Evolutionary conservation across 2,797 vertebrate species (phyloP).

Genomic region (Chaunax sp.): DNA sequence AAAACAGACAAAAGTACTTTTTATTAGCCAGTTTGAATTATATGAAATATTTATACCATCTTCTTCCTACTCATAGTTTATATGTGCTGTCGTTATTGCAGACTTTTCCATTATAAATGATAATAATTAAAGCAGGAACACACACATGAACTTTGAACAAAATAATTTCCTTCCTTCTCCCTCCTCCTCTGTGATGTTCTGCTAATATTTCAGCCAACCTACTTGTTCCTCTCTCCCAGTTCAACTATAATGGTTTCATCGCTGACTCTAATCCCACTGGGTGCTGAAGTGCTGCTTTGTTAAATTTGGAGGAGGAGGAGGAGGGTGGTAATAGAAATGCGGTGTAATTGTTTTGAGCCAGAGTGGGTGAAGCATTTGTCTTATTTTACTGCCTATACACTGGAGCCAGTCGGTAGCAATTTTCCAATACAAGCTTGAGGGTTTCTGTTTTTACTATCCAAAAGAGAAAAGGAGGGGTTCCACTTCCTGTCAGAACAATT

Average conservation of each 20-base stretch:
- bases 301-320: constrained; percentile 62
- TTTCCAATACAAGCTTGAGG: constrained; percentile 50
- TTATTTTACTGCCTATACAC: constrained; percentile 61
- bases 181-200: constrained; percentile 62
- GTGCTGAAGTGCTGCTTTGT: constrained; percentile 77
- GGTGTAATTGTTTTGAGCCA: constrained; percentile 74
- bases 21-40: background rate
- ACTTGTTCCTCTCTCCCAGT: constrained; percentile 72
- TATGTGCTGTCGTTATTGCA: background rate
- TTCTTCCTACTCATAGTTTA: background rate
- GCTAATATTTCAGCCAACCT: constrained; percentile 72
- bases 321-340: constrained; percentile 76
- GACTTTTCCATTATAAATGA: background rate
- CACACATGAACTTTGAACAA: constrained; percentile 19
- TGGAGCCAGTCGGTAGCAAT: constrained; percentile 37
- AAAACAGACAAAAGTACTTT: background rate
- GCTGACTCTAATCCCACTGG: constrained; percentile 71
- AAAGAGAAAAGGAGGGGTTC: constrained; percentile 11
- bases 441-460: constrained; percentile 31
- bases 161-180: constrained; percentile 38
- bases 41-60: background rate
- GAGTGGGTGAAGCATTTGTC: constrained; percentile 72
- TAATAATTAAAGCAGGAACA: background rate
- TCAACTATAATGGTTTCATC: constrained; percentile 78
- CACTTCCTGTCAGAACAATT: background rate